These are phyloP conservation scores for Cinara cedri DNA, from an alignment of 2,888 invertebrate species.

Conservation along the genomic window DNA sequence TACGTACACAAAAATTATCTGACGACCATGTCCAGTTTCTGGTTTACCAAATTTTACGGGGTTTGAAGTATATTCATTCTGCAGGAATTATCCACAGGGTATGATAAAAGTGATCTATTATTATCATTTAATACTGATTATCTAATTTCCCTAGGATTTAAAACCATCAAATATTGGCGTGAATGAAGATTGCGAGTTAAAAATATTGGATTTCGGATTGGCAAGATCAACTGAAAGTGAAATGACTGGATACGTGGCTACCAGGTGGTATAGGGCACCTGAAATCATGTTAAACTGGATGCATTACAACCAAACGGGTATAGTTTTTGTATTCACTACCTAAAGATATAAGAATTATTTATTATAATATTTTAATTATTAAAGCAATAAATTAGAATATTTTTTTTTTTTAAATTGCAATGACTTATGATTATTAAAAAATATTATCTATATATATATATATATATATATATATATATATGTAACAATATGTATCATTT, in stretches of 20 bases:
- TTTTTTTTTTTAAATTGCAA: constrained; percentile 83
- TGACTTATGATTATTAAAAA: too few species aligned
- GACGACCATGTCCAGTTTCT: constrained; percentile 99
- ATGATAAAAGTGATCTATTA: constrained; percentile 61
- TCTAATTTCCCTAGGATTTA: constrained; percentile 74
- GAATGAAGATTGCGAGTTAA: constrained; percentile 98
- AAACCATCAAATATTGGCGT: constrained; percentile 99
- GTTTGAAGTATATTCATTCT: constrained; percentile 98
- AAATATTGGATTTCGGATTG: constrained; percentile 97
- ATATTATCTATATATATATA: too few species aligned
- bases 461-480: too few species aligned
- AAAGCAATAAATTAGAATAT: neutral
- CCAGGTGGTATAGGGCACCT: constrained; percentile 95
- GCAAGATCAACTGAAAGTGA: constrained; percentile 96
- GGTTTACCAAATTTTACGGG: constrained; percentile 96
- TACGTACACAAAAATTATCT: constrained; percentile 93
- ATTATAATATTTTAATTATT: neutral
- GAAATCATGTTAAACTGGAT: constrained; percentile 99
- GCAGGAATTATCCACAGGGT: constrained; percentile 97
- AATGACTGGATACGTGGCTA: constrained; percentile 98
- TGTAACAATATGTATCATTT: too few species aligned
- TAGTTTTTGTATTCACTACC: neutral
- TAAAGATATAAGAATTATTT: constrained; percentile 65
- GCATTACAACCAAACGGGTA: constrained; percentile 97
- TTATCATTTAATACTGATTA: neutral